phyloP scores from a whole-genome alignment of 2,888 invertebrate genomes.

The Megalurothrips usitatus region DNA sequence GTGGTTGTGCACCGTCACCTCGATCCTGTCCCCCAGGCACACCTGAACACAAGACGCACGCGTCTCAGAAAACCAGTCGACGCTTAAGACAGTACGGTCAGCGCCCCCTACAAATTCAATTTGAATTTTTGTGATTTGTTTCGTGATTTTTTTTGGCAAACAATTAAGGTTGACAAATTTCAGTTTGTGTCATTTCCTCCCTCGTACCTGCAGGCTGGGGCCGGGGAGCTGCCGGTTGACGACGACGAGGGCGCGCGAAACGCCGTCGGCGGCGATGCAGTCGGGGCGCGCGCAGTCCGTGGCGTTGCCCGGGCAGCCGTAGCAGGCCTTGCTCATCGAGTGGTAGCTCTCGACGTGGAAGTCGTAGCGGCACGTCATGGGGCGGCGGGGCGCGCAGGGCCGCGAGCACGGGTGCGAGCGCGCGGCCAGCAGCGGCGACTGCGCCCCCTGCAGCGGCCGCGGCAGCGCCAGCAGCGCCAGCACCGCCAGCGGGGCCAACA shows the following conservation, averaged over 20 bases:
- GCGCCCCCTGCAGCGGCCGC: neutral
- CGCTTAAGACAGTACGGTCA: too few relatives aligned
- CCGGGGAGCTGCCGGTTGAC: conserved; percentile 86
- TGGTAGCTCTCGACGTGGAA: conserved; percentile 79
- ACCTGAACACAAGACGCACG: conserved; percentile 64
- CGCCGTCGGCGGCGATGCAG: conserved; percentile 80
- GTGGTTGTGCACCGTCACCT: conserved; percentile 77
- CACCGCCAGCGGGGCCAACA: neutral
- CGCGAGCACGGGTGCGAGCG: conserved; percentile 31
- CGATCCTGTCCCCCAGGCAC: conserved; percentile 76
- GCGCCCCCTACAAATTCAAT: too few relatives aligned
- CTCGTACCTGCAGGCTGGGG: conserved; percentile 69
- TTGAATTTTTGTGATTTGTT: conserved; percentile 27
- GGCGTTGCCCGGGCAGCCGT: conserved; percentile 67
- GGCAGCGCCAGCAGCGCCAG: neutral
- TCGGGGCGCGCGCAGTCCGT: conserved; percentile 73
- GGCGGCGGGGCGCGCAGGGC: conserved; percentile 53
- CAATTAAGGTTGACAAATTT: neutral
- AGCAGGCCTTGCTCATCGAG: conserved; percentile 85
- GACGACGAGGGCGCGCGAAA: conserved; percentile 66
- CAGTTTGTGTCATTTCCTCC: neutral
- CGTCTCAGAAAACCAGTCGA: too few relatives aligned
- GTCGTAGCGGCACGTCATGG: conserved; percentile 66
- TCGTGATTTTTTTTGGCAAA: conserved; percentile 3
- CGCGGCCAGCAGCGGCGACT: neutral